A percentile compares a stretch with the other conserved stretches of the same genome.
Conservation (phyloP, 2,113 vertebrate genomes). For the Eolophus roseicapilla region DNA sequence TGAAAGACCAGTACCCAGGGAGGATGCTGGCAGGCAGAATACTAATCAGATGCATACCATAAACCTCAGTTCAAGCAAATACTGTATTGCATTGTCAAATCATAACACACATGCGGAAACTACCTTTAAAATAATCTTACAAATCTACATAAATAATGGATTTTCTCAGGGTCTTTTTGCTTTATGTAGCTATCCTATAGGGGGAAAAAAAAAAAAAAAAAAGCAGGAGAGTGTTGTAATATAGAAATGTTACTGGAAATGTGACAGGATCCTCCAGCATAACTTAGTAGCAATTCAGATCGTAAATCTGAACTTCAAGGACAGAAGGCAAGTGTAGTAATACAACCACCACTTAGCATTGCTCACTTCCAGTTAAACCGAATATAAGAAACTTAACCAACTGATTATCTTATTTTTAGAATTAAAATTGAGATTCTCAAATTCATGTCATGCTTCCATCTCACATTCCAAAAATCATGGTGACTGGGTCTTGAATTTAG, state of each 20-base stretch:
- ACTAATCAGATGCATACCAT: not conserved
- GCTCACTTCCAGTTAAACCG: not conserved
- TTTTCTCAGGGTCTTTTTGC: not conserved
- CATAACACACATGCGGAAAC: not conserved
- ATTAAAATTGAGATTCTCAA: not conserved
- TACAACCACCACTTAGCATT: not conserved
- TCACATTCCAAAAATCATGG: not conserved
- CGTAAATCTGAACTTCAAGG: not conserved
- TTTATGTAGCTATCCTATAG: not conserved
- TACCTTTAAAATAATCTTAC: not conserved
- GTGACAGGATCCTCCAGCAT: not conserved
- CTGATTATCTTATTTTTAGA: not conserved
- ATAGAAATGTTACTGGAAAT: not conserved
- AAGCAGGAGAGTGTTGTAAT: not conserved
- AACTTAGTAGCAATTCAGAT: not conserved
- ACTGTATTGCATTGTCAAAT: not conserved
- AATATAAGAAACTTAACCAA: not conserved
- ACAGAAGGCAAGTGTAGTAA: not conserved
- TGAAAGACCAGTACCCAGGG: not conserved
- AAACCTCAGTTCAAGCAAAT: not conserved
- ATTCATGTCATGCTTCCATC: not conserved
- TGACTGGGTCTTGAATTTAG: accelerated
- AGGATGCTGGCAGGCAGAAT: not conserved
- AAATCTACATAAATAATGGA: not conserved
- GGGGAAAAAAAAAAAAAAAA: not conserved